Evolutionary conservation across 2,888 invertebrate genomes (phyloP).

Genomic region (Drosophila percnosoma): DNA sequence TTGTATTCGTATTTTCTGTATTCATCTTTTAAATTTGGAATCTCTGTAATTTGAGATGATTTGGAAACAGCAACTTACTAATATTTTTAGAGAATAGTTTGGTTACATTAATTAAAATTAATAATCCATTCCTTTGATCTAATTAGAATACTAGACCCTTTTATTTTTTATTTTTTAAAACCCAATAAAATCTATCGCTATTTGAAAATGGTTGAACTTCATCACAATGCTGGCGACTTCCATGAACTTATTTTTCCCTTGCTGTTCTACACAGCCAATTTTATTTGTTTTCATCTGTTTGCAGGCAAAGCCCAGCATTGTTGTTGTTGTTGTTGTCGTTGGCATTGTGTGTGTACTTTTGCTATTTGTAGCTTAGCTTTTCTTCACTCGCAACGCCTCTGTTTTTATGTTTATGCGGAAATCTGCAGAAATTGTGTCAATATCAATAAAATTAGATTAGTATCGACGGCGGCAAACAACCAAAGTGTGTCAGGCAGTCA

Average conservation of each 20-base stretch:
- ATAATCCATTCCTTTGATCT: background rate
- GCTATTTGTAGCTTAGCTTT: constrained; percentile 42
- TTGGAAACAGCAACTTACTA: background rate
- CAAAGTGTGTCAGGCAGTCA: constrained; percentile 43
- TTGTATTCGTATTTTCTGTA: background rate
- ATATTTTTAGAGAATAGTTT: background rate
- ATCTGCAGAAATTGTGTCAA: constrained; percentile 84
- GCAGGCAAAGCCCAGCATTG: constrained; percentile 21
- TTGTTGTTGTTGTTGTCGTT: constrained; percentile 11
- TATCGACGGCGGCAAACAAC: constrained; percentile 78
- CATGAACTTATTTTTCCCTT: constrained; percentile 50
- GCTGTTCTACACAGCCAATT: constrained; percentile 33
- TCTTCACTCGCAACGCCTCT: constrained; percentile 43
- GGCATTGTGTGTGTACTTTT: constrained; percentile 26
- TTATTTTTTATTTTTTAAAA: background rate
- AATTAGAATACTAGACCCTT: background rate
- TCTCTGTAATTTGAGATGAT: background rate
- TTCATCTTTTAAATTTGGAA: background rate
- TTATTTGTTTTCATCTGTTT: constrained; percentile 69
- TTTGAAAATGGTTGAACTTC: constrained; percentile 38
- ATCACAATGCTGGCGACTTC: constrained; percentile 28
- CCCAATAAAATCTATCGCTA: background rate
- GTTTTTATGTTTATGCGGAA: constrained; percentile 83
- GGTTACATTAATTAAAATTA: background rate
- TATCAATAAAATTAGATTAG: constrained; percentile 85